Conservation (phyloP, 2,113 vertebrate species). For the Peromyscus maniculatus region DNA sequence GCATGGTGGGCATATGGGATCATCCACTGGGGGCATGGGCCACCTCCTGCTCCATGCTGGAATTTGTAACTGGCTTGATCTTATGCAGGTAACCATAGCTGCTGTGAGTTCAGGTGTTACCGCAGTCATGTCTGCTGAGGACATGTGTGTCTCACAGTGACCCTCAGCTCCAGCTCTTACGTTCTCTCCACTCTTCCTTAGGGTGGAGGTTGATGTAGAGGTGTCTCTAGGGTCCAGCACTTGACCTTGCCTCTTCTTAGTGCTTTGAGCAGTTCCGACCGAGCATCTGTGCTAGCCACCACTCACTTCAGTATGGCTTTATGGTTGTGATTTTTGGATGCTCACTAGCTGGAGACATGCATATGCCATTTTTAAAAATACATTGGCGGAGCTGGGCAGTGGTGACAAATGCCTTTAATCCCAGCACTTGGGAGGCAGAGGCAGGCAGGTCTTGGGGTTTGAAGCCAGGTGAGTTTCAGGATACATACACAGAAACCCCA, state of each 20-base stretch:
- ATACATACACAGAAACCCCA: background rate
- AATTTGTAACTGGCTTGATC: background rate
- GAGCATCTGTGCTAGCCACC: background rate
- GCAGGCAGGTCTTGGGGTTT: background rate
- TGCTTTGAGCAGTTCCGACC: background rate
- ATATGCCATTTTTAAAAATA: conserved; percentile 19
- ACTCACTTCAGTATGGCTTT: background rate
- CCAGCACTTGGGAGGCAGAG: background rate
- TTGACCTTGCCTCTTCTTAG: background rate
- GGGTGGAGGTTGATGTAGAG: background rate
- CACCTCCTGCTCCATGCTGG: background rate
- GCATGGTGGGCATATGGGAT: background rate
- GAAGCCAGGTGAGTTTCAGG: background rate
- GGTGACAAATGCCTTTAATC: background rate
- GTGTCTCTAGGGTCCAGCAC: background rate
- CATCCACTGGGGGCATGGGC: background rate
- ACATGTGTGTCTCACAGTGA: background rate
- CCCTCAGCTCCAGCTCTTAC: background rate
- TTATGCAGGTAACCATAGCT: background rate
- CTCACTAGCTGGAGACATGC: background rate
- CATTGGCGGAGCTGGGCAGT: background rate
- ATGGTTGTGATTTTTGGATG: background rate
- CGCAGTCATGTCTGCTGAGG: background rate
- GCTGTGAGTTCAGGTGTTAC: background rate
- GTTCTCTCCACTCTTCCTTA: background rate